These are phyloP conservation scores for Tor tambroides DNA, from an alignment of 2,113 vertebrate genomes.

Conservation along the genomic window DNA sequence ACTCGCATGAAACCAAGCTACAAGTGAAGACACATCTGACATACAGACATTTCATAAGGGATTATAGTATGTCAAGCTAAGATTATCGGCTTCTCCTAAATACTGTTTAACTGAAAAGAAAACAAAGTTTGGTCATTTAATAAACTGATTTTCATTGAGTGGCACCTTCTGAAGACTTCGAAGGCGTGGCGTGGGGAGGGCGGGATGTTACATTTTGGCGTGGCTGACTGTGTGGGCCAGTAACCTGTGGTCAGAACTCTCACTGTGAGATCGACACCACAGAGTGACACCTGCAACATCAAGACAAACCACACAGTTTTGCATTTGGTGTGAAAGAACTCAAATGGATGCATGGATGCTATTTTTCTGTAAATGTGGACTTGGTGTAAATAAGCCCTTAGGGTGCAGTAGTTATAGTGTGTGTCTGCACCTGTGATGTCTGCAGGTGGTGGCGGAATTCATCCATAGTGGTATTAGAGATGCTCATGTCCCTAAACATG, in stretches of 20 bases:
- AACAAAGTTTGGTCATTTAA: too few relatives aligned
- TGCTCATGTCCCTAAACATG: conserved; percentile 99
- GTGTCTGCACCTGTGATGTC: conserved; percentile 83
- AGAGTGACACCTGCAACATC: conserved; percentile 85
- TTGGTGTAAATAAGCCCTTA: not conserved
- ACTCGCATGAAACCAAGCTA: not conserved
- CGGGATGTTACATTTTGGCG: conserved; percentile 98
- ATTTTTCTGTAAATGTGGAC: not conserved
- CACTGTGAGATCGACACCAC: conserved; percentile 95
- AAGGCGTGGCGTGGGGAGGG: conserved; percentile 92
- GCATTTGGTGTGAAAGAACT: not conserved
- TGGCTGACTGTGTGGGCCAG: conserved; percentile 97
- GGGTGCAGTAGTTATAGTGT: not conserved
- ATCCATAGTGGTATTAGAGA: conserved; percentile 99
- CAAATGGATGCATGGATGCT: too few relatives aligned
- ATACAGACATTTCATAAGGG: not conserved
- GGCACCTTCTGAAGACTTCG: conserved; percentile 93
- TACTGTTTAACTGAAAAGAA: not conserved
- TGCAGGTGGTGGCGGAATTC: conserved; percentile 97
- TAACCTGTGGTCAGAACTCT: conserved; percentile 96
- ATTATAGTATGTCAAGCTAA: not conserved
- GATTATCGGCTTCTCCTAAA: not conserved
- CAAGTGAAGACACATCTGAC: not conserved
- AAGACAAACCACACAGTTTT: not conserved
- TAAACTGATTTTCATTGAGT: too few relatives aligned